Conservation (phyloP, 92 coral and sea anemone species). For the Ricordea florida region DNA sequence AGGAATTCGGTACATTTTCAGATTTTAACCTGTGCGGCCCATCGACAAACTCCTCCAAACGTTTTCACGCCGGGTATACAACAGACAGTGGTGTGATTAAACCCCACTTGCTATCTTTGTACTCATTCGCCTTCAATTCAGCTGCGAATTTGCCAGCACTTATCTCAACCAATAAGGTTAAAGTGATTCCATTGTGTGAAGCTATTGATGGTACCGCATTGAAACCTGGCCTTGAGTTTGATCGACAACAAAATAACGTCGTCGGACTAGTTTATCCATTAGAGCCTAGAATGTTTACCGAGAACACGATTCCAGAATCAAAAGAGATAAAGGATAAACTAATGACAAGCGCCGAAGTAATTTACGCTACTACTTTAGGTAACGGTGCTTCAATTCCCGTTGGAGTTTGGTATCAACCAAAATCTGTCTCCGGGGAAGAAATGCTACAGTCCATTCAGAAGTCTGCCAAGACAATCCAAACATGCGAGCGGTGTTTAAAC, state of each 20-base stretch:
- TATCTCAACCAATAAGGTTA: background rate
- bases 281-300: slow-evolving; percentile 31
- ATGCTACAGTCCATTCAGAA: slow-evolving; percentile 28
- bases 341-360: slow-evolving; percentile 54
- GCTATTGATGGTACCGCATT: slow-evolving; percentile 50
- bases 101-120: slow-evolving; percentile 4
- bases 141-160: background rate
- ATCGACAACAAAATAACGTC: slow-evolving; percentile 42
- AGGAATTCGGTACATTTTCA: too few relatives aligned
- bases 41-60: too few relatives aligned
- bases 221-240: slow-evolving; percentile 60
- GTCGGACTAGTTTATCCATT: slow-evolving; percentile 43
- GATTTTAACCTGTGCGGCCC: too few relatives aligned
- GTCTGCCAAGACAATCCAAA: slow-evolving; percentile 39
- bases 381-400: slow-evolving; percentile 60
- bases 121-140: background rate
- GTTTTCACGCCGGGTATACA: too few relatives aligned
- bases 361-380: slow-evolving; percentile 45
- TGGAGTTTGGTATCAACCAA: slow-evolving; percentile 62
- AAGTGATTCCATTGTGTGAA: slow-evolving; percentile 5
- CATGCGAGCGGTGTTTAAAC: slow-evolving; percentile 55
- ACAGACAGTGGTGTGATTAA: background rate
- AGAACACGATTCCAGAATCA: slow-evolving; percentile 57
- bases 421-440: slow-evolving; percentile 28
- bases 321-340: slow-evolving; percentile 48